phyloP scores from a whole-genome alignment of 2,888 invertebrate species.

The Sylvicola cinctus region DNA sequence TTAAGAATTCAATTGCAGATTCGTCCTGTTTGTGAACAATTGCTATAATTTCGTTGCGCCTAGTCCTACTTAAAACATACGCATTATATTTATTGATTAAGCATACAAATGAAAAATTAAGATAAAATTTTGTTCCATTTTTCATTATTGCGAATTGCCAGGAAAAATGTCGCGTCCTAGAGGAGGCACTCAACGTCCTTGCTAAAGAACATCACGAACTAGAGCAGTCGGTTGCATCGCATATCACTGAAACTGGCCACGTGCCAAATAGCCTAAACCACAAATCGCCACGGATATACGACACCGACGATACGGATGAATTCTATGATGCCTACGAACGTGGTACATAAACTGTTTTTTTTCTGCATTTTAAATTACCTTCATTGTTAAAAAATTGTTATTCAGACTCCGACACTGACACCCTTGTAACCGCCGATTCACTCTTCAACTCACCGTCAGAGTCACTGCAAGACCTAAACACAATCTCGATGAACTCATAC shows the following conservation, averaged over 20 bases:
- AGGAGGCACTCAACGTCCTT: slow-evolving; percentile 42
- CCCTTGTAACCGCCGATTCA: slow-evolving; percentile 17
- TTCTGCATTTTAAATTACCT: too few species aligned
- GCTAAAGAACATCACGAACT: slow-evolving; percentile 45
- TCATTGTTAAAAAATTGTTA: background rate
- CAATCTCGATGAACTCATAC: slow-evolving; percentile 7
- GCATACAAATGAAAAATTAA: too few species aligned
- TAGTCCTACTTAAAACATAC: too few species aligned
- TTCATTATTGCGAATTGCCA: slow-evolving; percentile 5
- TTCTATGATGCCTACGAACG: slow-evolving; percentile 23
- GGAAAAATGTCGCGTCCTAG: slow-evolving; percentile 41
- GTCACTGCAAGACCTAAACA: slow-evolving; percentile 9
- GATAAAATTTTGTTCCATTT: too few species aligned
- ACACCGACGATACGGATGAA: slow-evolving; percentile 20
- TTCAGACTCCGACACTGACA: slow-evolving; percentile 28
- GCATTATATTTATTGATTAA: too few species aligned
- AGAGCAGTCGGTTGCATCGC: slow-evolving; percentile 40
- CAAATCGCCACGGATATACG: slow-evolving; percentile 18
- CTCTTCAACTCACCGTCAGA: slow-evolving; percentile 10
- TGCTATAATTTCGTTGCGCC: too few species aligned
- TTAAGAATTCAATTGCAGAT: too few species aligned
- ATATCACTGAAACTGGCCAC: slow-evolving; percentile 22
- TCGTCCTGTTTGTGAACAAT: too few species aligned
- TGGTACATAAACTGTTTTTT: slow-evolving; percentile 11
- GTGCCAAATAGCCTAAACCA: slow-evolving; percentile 9